Evolutionary conservation across 2,797 vertebrate genomes (phyloP), one percentile per base, ranked within the genome.

Genomic region (Taenioides sp.): DNA sequence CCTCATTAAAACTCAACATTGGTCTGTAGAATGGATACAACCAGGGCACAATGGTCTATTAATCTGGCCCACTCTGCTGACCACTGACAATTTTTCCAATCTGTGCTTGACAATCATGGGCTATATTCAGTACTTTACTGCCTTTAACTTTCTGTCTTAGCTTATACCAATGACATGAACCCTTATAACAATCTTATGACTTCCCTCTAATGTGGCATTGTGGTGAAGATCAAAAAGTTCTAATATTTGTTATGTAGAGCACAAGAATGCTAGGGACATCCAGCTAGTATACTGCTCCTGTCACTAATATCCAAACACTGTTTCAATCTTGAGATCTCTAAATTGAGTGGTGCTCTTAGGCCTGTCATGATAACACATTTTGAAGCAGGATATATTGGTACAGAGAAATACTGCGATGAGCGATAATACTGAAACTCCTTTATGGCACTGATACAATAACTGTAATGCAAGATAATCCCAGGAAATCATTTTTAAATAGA

Each of bases 1-100:
- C 81, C 89, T 90, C 82, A 89, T 93, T 92, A 91, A 87, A 91
- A 87, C 71, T 82, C 76, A 83, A 62, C 83, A 67, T 79, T 72
- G 70, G 81, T 77, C 78, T 22, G 64, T 79, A 49, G 79, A 87
- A 82, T 63, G 78, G 80, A 80, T 83, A 84, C 85, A 82, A 79
- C 67, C 64, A 80, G 79, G 79, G 69, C 75, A 86, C 81, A 88
- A 82, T 80, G 80, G 77, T 83, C 87, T 81, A 87, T 89, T 91
- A 91, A 90, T 90, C 91, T 87, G 88, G 79, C 79, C 81, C 82
- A 82, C 88, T 90, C 77, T 22, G 79, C 83, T 83, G 79, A 80
- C 75, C 74, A 59, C 77, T 85, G 34, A 37, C 34, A 37, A 37
- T 78, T 82, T 88, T 86, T 78, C 87, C 78, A 76, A 9, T 20